Evolutionary conservation across 2,113 vertebrate species (phyloP).

Genomic region (Eira barbara): DNA sequence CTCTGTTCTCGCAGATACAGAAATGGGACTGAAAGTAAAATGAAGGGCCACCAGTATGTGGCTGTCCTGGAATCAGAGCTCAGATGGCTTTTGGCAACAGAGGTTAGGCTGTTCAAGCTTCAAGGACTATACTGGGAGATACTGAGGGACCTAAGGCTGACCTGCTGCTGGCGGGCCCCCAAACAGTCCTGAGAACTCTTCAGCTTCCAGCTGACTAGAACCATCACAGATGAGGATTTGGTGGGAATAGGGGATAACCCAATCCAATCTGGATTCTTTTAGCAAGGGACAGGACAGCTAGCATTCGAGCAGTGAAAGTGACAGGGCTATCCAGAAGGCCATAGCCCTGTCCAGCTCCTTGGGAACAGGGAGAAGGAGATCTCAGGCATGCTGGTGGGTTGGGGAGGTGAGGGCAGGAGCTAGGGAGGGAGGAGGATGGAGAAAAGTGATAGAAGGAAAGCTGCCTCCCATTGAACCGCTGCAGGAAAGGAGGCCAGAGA

Average conservation of each 20-base stretch:
- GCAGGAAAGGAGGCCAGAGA: background rate
- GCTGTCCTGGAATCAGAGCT: background rate
- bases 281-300: background rate
- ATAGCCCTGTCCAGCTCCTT: background rate
- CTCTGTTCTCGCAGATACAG: background rate
- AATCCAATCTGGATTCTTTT: background rate
- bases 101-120: background rate
- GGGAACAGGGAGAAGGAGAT: background rate
- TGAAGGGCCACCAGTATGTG: background rate
- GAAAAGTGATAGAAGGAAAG: background rate
- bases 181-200: background rate
- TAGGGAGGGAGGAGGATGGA: background rate
- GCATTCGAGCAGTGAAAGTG: background rate
- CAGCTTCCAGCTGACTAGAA: background rate
- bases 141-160: background rate
- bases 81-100: background rate
- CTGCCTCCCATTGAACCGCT: background rate
- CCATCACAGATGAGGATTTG: background rate
- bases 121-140: background rate
- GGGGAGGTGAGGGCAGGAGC: background rate
- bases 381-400: background rate
- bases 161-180: background rate
- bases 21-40: constrained; percentile 12
- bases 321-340: background rate
- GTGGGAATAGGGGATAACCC: background rate